Percentiles rank a stretch among this genome's conserved stretches.
Conservation (phyloP, 2,888 invertebrate species). For the Sinopyrophorus schimmeli region DNA sequence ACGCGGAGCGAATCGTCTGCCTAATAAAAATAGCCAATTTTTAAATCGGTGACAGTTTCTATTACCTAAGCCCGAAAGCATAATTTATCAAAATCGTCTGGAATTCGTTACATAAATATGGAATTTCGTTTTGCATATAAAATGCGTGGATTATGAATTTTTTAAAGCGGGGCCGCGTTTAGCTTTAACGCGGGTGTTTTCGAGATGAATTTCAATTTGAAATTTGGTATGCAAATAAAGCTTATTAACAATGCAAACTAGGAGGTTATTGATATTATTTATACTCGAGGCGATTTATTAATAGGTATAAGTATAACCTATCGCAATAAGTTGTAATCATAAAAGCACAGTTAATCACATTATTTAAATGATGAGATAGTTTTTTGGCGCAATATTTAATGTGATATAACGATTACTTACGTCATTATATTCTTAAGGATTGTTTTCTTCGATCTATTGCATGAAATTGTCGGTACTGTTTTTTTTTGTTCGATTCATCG, state of each 20-base stretch:
- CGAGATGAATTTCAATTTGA: background rate
- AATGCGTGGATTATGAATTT: background rate
- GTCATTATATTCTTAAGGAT: too few species aligned
- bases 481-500: too few species aligned
- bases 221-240: background rate
- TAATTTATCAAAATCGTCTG: background rate
- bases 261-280: background rate
- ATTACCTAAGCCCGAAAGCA: background rate
- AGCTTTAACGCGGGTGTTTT: slow-evolving; percentile 2
- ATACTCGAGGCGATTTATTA: background rate
- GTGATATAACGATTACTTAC: too few species aligned
- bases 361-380: too few species aligned
- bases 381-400: too few species aligned
- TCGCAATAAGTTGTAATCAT: slow-evolving; percentile 5
- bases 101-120: slow-evolving; percentile 5
- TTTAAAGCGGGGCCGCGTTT: background rate
- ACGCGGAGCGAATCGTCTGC: background rate
- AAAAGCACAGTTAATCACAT: slow-evolving; percentile 3
- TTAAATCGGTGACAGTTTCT: background rate
- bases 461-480: too few species aligned
- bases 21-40: slow-evolving; percentile 8
- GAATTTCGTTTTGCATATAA: too few species aligned
- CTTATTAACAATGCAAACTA: background rate
- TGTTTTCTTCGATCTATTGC: too few species aligned
- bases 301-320: background rate